A percentile compares a stretch with the other conserved stretches of the same genome.
Evolutionary conservation across 2,797 vertebrate genomes (phyloP).

Genomic region (Semotilus atromaculatus): DNA sequence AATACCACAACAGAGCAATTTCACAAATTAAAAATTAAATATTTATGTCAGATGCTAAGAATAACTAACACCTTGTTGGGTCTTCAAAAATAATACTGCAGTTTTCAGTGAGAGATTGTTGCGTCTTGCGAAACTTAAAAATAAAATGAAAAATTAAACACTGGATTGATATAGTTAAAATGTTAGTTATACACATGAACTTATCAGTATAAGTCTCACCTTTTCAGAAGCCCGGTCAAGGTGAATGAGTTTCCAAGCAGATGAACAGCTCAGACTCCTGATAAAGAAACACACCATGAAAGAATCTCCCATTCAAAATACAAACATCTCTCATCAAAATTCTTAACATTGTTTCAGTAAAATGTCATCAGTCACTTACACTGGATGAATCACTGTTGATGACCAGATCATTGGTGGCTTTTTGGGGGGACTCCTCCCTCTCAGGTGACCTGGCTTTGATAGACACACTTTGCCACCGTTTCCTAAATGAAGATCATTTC

Average conservation of each 20-base stretch:
- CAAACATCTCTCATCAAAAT: background rate
- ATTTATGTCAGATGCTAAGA: conserved; percentile 24
- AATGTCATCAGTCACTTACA: conserved; percentile 35
- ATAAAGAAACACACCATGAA: conserved; percentile 53
- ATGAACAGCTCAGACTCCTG: conserved; percentile 73
- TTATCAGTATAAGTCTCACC: conserved; percentile 22
- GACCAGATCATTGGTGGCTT: conserved; percentile 20
- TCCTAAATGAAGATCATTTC: conserved; percentile 34
- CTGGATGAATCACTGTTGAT: conserved; percentile 56
- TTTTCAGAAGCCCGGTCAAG: conserved; percentile 33
- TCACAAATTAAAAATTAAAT: conserved; percentile 53
- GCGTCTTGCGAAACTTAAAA: conserved; percentile 14
- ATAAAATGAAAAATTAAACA: conserved; percentile 6
- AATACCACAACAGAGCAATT: conserved; percentile 27
- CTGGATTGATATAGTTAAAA: background rate
- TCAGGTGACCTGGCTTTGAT: conserved; percentile 55
- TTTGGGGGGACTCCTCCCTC: conserved; percentile 41
- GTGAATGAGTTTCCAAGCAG: conserved; percentile 66
- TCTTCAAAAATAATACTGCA: conserved; percentile 53
- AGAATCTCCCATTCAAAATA: background rate
- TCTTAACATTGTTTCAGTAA: background rate
- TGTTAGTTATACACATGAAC: background rate
- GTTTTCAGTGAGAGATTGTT: conserved; percentile 38
- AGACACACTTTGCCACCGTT: conserved; percentile 52
- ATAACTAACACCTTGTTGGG: conserved; percentile 43